Evolutionary conservation across 2,888 invertebrate species (phyloP), one percentile per base, ranked within the genome.

Genomic region (Schrankia costaestrigalis): DNA sequence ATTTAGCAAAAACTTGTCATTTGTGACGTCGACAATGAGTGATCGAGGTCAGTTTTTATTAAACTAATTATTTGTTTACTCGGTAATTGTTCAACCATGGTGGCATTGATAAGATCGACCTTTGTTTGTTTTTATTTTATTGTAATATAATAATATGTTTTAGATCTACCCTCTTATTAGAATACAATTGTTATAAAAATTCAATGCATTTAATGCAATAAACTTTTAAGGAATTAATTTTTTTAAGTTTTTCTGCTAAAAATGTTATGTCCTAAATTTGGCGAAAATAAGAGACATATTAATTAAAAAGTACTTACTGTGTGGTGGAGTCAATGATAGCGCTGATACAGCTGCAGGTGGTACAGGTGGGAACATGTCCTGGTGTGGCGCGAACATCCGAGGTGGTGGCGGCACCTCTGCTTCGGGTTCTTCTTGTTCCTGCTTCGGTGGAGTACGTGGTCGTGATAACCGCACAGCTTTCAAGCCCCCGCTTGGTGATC

Each of bases 301-400:
- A 11, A 11, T 21, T 15, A 11, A 11, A 10, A 26, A 7, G 55
- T 68, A 92, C 92, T 93, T 86, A 91, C 92, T 93, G 88, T 95
- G 95, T 37, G 95, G 94, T 61, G 95, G 94, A 55, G 95, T 94
- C 70, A 95, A 87, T 21, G 94, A 91, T 53, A 95, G 84, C 36
- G 94, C 93, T 41, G 93, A 91, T 55, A 93, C 90, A 22, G 93
- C 92, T 27, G 93, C 90, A 10, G 84, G 81, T 28, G 84, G 84
- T 85, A 93, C 92, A 36, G 92, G 93, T 47, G 93, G 93, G 84
- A 93, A 94, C 76, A 91, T 90, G 72, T 93, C 84, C 72, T 91
- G 90, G 56, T 90, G 89, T 53, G 87, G 84, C 55, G 81, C 78
- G 71, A 85, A 88, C 78, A 88, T 84, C 46, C 80, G 78, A 46